Conservation (phyloP, 1,140 invertebrate species). For the Drosophila obscura region DNA sequence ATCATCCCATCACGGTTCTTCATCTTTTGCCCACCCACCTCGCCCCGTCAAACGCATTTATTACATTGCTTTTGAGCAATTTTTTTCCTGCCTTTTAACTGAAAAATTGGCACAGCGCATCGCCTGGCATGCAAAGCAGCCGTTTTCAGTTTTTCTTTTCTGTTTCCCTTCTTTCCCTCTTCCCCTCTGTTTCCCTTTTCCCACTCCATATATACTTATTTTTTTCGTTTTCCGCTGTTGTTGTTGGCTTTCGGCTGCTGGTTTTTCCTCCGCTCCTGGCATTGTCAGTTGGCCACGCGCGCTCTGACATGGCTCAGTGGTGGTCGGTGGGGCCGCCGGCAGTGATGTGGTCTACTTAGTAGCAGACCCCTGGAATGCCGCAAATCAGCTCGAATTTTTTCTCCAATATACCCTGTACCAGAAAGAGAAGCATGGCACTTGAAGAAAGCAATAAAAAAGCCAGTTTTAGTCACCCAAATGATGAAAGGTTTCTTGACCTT, state of each 20-base stretch:
- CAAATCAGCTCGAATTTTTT: slow-evolving; percentile 62
- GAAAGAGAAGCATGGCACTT: not conserved
- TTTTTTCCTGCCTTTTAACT: slow-evolving; percentile 72
- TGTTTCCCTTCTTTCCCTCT: slow-evolving; percentile 4
- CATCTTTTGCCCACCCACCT: not conserved
- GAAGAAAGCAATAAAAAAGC: not conserved
- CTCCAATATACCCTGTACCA: not conserved
- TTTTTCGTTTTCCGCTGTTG: slow-evolving; percentile 6
- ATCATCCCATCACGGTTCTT: too few species aligned
- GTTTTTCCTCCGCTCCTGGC: slow-evolving; percentile 45
- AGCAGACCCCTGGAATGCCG: slow-evolving; percentile 41
- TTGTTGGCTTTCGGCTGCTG: slow-evolving; percentile 36
- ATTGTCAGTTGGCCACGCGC: slow-evolving; percentile 79
- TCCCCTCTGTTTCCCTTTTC: slow-evolving; percentile 14
- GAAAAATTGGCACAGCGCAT: slow-evolving; percentile 76
- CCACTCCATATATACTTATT: not conserved
- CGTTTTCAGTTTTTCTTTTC: slow-evolving; percentile 57
- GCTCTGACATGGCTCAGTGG: slow-evolving; percentile 61
- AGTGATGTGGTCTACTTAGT: slow-evolving; percentile 58
- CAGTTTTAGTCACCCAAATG: too few species aligned
- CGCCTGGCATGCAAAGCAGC: slow-evolving; percentile 77
- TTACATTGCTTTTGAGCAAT: slow-evolving; percentile 74
- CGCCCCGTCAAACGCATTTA: slow-evolving; percentile 70
- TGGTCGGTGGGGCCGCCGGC: slow-evolving; percentile 17
- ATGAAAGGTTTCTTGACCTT: too few species aligned